Evolutionary conservation across 1,140 invertebrate genomes (phyloP).

Genomic region (Chelonus insularis): DNA sequence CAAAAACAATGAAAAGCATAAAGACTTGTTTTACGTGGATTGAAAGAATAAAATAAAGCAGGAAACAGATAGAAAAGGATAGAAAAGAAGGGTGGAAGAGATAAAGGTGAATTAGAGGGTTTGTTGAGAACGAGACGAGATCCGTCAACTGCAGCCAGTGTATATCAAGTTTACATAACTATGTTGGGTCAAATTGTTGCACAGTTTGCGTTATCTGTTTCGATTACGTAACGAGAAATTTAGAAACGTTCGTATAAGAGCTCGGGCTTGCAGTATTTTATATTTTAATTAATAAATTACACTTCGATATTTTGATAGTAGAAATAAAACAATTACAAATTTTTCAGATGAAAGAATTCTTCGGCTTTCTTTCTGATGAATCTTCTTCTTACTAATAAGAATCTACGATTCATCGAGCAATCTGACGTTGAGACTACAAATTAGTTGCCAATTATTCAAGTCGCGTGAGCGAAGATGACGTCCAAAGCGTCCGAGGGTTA

Average conservation of each 20-base stretch:
- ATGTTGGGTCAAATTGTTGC: slow-evolving; percentile 27
- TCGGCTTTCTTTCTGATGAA: neutral
- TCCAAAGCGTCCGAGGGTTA: neutral
- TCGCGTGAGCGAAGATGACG: slow-evolving; percentile 12
- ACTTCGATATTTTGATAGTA: too few relatives aligned
- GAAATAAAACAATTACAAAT: neutral
- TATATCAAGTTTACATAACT: slow-evolving; percentile 45
- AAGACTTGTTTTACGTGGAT: too few relatives aligned
- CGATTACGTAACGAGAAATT: slow-evolving; percentile 24
- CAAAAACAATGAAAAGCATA: too few relatives aligned
- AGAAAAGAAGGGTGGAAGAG: neutral
- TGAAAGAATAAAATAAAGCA: too few relatives aligned
- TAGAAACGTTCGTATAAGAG: neutral
- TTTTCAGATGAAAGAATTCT: neutral
- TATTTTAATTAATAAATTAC: neutral
- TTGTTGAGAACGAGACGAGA: slow-evolving; percentile 41
- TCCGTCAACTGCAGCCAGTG: slow-evolving; percentile 42
- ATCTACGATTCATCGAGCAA: slow-evolving; percentile 30
- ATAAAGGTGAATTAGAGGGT: slow-evolving; percentile 26
- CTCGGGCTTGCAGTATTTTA: neutral
- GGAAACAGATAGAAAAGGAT: too few relatives aligned
- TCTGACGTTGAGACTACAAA: slow-evolving; percentile 34
- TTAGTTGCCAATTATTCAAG: slow-evolving; percentile 40
- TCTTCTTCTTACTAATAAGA: slow-evolving; percentile 23
- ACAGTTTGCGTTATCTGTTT: slow-evolving; percentile 21